Evolutionary conservation across 2,888 invertebrate genomes (phyloP).

Genomic region (Cryptocephalus primarius): DNA sequence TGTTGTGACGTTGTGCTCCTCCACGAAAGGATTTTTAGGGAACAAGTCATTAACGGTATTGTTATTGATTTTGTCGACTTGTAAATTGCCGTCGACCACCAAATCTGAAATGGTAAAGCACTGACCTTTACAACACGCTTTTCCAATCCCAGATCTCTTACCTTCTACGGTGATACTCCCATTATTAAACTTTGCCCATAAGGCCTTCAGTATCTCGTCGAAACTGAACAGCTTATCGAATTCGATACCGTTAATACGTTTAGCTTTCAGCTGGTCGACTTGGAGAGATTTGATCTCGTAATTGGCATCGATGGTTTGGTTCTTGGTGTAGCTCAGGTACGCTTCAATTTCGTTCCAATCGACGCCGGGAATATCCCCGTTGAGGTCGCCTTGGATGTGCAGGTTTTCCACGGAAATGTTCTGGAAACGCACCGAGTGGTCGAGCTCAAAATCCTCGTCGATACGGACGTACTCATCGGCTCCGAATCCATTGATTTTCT

Average conservation of each 20-base stretch:
- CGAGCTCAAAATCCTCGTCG: conserved; percentile 9
- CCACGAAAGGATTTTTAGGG: conserved; percentile 21
- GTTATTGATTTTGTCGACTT: conserved; percentile 28
- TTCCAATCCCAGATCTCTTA: no score
- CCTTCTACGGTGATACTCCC: conserved; percentile 36
- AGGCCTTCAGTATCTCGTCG: conserved; percentile 20
- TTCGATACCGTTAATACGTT: conserved; percentile 9
- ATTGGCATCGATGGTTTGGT: conserved; percentile 28
- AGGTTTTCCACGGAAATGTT: conserved; percentile 8
- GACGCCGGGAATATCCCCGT: conserved; percentile 27
- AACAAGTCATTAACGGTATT: conserved; percentile 11
- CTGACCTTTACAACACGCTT: no score
- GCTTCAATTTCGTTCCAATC: conserved; percentile 27
- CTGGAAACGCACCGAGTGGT: conserved; percentile 4
- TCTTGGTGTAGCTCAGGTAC: conserved; percentile 28
- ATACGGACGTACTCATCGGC: conserved; percentile 23
- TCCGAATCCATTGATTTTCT: conserved; percentile 32
- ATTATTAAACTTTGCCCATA: conserved; percentile 28
- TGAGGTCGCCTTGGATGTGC: conserved; percentile 24
- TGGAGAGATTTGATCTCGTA: conserved; percentile 29
- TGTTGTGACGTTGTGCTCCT: conserved; percentile 31
- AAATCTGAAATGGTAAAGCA: conserved; percentile 23
- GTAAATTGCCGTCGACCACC: conserved; percentile 30
- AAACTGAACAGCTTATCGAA: conserved; percentile 22
- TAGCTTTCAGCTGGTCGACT: conserved; percentile 19